Evolutionary conservation across 2,888 invertebrate genomes (phyloP).

Genomic region (Hecatera dysodea): DNA sequence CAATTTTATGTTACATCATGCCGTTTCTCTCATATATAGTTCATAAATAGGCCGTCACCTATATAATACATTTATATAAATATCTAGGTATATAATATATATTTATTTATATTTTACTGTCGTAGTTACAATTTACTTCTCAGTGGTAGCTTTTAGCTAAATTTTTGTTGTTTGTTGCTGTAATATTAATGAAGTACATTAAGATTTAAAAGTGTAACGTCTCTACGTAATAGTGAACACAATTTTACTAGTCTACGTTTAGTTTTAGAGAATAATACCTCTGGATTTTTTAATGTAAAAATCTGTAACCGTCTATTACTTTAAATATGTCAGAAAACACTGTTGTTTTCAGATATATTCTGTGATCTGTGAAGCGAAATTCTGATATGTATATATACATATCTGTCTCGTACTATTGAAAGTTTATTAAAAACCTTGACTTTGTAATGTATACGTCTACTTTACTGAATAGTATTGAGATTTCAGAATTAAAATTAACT

Average conservation of each 20-base stretch:
- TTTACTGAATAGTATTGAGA: constrained; percentile 31
- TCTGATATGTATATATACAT: neutral
- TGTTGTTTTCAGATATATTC: no score
- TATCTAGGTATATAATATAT: constrained; percentile 33
- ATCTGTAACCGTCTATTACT: constrained; percentile 56
- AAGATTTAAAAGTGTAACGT: constrained; percentile 58
- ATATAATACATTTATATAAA: constrained; percentile 30
- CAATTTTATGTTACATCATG: neutral
- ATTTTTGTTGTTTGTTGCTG: constrained; percentile 78
- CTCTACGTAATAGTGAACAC: constrained; percentile 78
- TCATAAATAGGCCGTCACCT: constrained; percentile 25
- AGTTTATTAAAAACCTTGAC: constrained; percentile 12
- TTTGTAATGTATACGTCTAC: constrained; percentile 32
- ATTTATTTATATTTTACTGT: constrained; percentile 26
- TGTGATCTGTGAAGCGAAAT: constrained; percentile 2
- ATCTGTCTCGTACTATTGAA: constrained; percentile 14
- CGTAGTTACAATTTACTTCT: constrained; percentile 63
- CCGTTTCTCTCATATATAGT: constrained; percentile 12
- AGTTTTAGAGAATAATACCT: constrained; percentile 82
- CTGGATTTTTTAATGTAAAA: constrained; percentile 76
- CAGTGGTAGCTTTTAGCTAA: constrained; percentile 74
- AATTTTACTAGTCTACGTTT: constrained; percentile 86
- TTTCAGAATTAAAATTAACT: constrained; percentile 8
- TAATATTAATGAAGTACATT: constrained; percentile 68
- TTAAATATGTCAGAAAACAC: constrained; percentile 38